Evolutionary conservation across 2,888 invertebrate genomes (phyloP).

Genomic region (Heliconius ethilla): DNA sequence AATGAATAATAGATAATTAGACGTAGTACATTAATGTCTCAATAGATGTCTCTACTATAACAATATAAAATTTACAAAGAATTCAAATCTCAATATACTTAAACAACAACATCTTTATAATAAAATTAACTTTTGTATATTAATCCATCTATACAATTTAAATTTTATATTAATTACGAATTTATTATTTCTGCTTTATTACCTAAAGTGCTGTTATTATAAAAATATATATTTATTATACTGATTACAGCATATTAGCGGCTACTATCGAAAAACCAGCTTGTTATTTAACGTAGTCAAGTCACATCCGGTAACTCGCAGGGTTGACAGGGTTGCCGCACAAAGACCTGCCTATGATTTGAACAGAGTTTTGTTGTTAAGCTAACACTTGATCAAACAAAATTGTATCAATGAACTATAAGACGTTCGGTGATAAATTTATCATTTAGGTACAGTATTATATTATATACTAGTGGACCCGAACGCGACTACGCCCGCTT

Average conservation of each 20-base stretch:
- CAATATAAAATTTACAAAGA: neutral
- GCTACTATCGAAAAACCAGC: slow-evolving; percentile 13
- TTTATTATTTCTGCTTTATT: neutral
- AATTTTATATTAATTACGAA: neutral
- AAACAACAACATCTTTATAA: neutral
- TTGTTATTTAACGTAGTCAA: slow-evolving; percentile 29
- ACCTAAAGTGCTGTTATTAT: neutral
- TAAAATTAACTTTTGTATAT: neutral
- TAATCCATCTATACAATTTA: no score
- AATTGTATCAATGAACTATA: slow-evolving; percentile 16
- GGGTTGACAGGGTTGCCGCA: slow-evolving; percentile 57
- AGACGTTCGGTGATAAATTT: neutral
- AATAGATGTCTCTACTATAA: slow-evolving; percentile 15
- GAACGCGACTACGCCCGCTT: no score
- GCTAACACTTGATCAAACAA: slow-evolving; percentile 77
- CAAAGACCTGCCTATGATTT: slow-evolving; percentile 63
- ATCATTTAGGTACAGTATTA: slow-evolving; percentile 4
- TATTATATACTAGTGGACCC: no score
- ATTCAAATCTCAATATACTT: neutral
- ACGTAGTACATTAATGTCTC: neutral
- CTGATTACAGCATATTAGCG: neutral
- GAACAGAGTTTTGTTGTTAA: slow-evolving; percentile 68
- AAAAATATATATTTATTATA: slow-evolving; percentile 11
- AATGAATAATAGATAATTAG: neutral
- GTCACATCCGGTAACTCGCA: slow-evolving; percentile 59